Evolutionary conservation across 2,888 invertebrate genomes (phyloP), one percentile per base, ranked within the genome.

Genomic region (Cantharis nigra): DNA sequence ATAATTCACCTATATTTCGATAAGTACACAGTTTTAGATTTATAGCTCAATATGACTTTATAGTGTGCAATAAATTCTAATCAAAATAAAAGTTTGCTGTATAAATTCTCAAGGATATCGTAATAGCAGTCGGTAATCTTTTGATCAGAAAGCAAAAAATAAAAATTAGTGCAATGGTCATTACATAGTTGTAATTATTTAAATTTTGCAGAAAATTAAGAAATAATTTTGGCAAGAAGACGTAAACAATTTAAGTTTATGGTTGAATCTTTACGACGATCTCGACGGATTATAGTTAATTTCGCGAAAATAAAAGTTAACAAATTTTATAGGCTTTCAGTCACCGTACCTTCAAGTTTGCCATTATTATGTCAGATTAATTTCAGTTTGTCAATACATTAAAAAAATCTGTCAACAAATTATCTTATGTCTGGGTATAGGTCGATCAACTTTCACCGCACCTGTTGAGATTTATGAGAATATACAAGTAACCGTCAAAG

Each of bases 361-460:
- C 16, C 16, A 69, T 70, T 70, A 74, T 70, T 30, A 63, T 16
- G 74, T 23, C 49, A 62, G 69, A 30, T 62, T 69, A 69, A 63
- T 30, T 70, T 74, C 63, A n/a, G 69, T 69, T 62, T 16, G 28
- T 18, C 30, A 70, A 28, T 28, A 64, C 11, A 13, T 62, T 16
- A 26, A 63, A 63, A 73, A 74, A 14, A 74, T 18, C 69, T 74
- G 63, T 69, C 70, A 65, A 74, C 70, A 74, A 74, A 74, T 74
- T 74, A 74, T 70, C 16, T 63, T 63, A 63, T 49, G 26, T 64
- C 23, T 63, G 49, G 10, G 70, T 67, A 67, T 67, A 67, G 70
- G 63, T 28, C 73, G 70, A 70, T 74, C 72, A 69, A 64, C 74
- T 74, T 74, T 74, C 74, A 30, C 70, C 18, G 63, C 74, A 74